Base-by-base conservation (phyloP, 1,140 invertebrate species). In the Dendrolimus punctatus region DNA sequence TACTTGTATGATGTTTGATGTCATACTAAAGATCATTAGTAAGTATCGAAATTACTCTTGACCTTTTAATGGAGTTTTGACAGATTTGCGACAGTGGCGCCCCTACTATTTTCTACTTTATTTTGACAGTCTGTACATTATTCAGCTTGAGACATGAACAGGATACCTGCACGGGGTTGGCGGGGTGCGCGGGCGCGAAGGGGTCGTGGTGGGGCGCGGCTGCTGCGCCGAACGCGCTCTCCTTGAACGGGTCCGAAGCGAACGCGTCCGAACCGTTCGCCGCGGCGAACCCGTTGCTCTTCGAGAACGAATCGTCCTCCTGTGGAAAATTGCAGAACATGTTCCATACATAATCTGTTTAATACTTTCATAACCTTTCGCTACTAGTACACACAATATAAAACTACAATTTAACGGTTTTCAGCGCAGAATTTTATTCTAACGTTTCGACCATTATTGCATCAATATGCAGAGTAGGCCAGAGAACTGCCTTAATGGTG, bases 161-260 rank as follows among this genome's bases (percentile, higher is more conserved):
- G n/a, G n/a, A n/a, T 51, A 82, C 71, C 73, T 77, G 59, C 60
- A 58, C 48, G 9, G 50, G 58, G 40, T 51, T 41, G 9, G 8
- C 8, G 40, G 6, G 6, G 49, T 9, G 7, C 63, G 66, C 66
- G 48, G 87, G 80, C 54, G 87, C 90, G 81, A 94, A 94, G 50
- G 92, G 92, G 88, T 93, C 93, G 66, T 80, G 88, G 41, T 91
- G 87, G 79, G 90, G 83, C 68, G 73, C 88, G 84, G 58, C 81
- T 60, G 88, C 23, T 23, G 23, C 23, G 23, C 23, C 75, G 77
- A 92, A 91, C 44, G 91, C 88, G 85, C 89, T 76, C 68, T 85
- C 87, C 68, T 87, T 81, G 73, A 90, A 90, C 40, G 88, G 88
- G 49, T 79, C 77, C 6, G 68, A 50, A 5, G 57, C 40, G 65